A percentile compares a stretch with the other conserved stretches of the same genome.
Evolutionary conservation across 2,888 invertebrate genomes (phyloP).

Genomic region (Embidobia sp.): DNA sequence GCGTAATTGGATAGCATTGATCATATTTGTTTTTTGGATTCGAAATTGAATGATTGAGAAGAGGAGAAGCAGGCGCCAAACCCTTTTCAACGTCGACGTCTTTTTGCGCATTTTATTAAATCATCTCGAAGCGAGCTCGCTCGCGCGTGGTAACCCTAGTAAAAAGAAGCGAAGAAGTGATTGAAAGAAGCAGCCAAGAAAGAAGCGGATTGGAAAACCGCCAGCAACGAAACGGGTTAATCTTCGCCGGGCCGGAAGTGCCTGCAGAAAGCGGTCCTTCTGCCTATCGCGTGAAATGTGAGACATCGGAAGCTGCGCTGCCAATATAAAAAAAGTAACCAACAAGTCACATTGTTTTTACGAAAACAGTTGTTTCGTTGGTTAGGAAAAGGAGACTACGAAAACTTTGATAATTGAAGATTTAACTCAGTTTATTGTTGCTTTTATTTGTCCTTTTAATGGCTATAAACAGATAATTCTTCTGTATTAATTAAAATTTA

Average conservation of each 20-base stretch:
- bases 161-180: slow-evolving; percentile 59
- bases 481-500: too few species aligned
- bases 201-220: slow-evolving; percentile 61
- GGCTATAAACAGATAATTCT: too few species aligned
- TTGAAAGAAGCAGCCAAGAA: slow-evolving; percentile 54
- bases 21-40: slow-evolving; percentile 47
- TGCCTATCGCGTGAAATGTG: slow-evolving; percentile 40
- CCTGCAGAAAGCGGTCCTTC: slow-evolving; percentile 48
- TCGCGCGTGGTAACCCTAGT: slow-evolving; percentile 43
- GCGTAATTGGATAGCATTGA: slow-evolving; percentile 42
- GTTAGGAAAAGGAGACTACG: too few species aligned
- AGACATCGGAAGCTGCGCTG: slow-evolving; percentile 27
- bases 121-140: slow-evolving; percentile 70
- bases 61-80: slow-evolving; percentile 68
- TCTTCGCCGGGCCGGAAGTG: slow-evolving; percentile 59
- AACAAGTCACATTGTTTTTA: too few species aligned
- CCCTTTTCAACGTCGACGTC: slow-evolving; percentile 75
- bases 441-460: too few species aligned
- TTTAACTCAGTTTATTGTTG: too few species aligned
- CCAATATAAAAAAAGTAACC: too few species aligned
- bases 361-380: too few species aligned
- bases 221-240: slow-evolving; percentile 64
- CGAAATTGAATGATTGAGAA: slow-evolving; percentile 46
- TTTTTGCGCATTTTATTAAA: slow-evolving; percentile 76
- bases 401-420: too few species aligned